Conservation (phyloP, 2,797 vertebrate species). For the Spea hammondii region DNA sequence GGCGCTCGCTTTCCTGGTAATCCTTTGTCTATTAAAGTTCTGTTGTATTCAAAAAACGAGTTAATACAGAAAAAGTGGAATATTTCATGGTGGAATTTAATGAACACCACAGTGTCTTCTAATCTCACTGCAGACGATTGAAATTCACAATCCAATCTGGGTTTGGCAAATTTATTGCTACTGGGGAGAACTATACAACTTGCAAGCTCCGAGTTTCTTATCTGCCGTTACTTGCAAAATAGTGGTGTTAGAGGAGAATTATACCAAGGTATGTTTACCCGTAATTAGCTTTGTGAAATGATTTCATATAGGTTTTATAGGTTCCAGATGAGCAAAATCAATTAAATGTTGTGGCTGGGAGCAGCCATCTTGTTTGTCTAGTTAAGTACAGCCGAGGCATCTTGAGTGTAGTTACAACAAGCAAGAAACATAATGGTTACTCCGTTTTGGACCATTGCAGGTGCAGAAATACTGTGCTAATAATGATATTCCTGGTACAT, state of each 20-base stretch:
- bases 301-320: not conserved
- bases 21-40: not conserved
- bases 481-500: too few relatives aligned
- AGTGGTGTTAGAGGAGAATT: not conserved
- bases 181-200: not conserved
- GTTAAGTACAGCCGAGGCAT: too few relatives aligned
- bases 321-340: too few relatives aligned
- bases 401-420: too few relatives aligned
- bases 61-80: not conserved
- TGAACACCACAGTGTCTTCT: not conserved
- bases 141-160: not conserved
- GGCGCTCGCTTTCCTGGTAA: not conserved
- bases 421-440: too few relatives aligned
- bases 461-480: too few relatives aligned
- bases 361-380: too few relatives aligned
- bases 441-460: too few relatives aligned
- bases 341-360: too few relatives aligned
- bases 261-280: not conserved
- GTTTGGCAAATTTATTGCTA: not conserved
- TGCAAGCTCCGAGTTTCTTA: not conserved
- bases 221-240: not conserved
- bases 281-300: not conserved
- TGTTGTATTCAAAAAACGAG: not conserved
- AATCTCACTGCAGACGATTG: conserved; percentile 1
- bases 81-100: not conserved